These are phyloP conservation scores for Pecten maximus DNA, from an alignment of 2,888 invertebrate species.

Conservation along the genomic window DNA sequence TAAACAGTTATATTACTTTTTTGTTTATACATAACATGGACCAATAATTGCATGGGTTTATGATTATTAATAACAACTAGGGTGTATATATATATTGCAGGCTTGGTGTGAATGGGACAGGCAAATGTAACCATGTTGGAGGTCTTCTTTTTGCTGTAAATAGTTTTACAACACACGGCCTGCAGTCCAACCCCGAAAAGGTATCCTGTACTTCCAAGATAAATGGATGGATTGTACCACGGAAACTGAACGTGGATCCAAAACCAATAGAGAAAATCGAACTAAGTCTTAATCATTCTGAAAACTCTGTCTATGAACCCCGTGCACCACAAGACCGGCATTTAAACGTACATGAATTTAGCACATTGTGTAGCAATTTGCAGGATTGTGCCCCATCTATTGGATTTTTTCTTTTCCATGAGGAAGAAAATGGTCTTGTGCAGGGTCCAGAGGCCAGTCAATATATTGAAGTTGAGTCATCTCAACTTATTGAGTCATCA, in stretches of 20 bases:
- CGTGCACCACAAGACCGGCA: conserved; percentile 39
- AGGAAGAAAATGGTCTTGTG: too few species aligned
- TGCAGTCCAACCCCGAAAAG: conserved; percentile 17
- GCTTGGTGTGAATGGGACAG: conserved; percentile 27
- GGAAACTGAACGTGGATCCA: conserved; percentile 36
- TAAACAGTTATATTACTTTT: not conserved
- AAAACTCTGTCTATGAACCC: conserved; percentile 43
- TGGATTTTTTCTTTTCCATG: conserved; percentile 48
- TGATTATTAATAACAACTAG: conserved; percentile 28
- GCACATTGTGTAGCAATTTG: not conserved
- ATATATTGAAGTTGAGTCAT: too few species aligned
- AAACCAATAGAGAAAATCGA: not conserved
- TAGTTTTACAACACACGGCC: conserved; percentile 31
- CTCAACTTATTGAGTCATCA: too few species aligned
- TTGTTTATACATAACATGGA: too few species aligned
- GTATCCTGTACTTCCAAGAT: conserved; percentile 41
- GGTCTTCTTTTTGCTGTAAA: conserved; percentile 43
- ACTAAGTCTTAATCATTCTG: not conserved
- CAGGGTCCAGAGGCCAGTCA: too few species aligned
- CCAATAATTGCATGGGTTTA: not conserved
- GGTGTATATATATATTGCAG: too few species aligned
- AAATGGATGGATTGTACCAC: conserved; percentile 39
- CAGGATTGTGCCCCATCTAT: conserved; percentile 41
- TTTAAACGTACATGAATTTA: conserved; percentile 2
- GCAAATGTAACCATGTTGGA: conserved; percentile 47